Evolutionary conservation across 2,888 invertebrate genomes (phyloP).

Genomic region (Oligia strigilis): DNA sequence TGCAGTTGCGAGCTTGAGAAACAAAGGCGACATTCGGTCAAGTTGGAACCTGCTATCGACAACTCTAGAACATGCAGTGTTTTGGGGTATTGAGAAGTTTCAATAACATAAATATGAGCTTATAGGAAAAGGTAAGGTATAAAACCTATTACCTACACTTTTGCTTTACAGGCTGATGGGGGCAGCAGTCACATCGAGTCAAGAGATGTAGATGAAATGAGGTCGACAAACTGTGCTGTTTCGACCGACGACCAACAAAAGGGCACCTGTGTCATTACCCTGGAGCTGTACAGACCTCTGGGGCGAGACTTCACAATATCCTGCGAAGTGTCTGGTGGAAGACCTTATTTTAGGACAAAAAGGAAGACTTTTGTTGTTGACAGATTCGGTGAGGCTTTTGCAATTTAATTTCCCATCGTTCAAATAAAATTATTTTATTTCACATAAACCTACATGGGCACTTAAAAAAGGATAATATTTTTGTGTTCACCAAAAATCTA

Average conservation of each 20-base stretch:
- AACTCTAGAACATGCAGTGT: no score
- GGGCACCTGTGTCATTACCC: slow-evolving; percentile 75
- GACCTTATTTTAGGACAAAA: slow-evolving; percentile 78
- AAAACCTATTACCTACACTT: background rate
- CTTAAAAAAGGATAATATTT: no score
- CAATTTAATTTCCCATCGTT: background rate
- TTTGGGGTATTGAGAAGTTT: no score
- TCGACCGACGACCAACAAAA: slow-evolving; percentile 59
- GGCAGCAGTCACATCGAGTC: slow-evolving; percentile 59
- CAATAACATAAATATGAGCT: no score
- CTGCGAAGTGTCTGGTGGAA: slow-evolving; percentile 85
- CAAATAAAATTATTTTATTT: background rate
- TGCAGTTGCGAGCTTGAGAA: no score
- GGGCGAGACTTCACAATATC: slow-evolving; percentile 69
- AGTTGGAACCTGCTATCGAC: no score
- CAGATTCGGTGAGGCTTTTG: slow-evolving; percentile 75
- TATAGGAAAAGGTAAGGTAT: no score
- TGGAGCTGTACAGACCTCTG: slow-evolving; percentile 75
- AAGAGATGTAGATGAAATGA: slow-evolving; percentile 67
- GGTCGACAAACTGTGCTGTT: slow-evolving; percentile 74
- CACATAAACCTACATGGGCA: no score
- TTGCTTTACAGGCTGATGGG: slow-evolving; percentile 67
- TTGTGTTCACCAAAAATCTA: no score
- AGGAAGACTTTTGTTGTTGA: slow-evolving; percentile 71
- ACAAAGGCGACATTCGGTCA: no score